Conservation (phyloP, 1,140 invertebrate genomes). For the Cydia splendana region DNA sequence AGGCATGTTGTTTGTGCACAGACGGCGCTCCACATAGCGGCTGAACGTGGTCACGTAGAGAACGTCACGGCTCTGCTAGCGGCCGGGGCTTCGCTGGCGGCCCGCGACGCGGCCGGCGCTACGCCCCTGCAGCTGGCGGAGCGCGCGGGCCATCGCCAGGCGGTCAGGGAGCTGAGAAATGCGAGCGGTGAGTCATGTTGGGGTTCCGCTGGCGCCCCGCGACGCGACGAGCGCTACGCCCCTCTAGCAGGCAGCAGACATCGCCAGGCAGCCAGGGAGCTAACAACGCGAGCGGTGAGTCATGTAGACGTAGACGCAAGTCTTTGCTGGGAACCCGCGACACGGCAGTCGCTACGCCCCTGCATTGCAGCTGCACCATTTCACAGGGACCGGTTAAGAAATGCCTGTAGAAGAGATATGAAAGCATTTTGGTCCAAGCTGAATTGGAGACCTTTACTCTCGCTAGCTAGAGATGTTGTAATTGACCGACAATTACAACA, state of each 20-base stretch:
- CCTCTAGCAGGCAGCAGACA: not conserved
- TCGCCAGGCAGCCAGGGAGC: not conserved
- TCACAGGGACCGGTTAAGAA: too few relatives aligned
- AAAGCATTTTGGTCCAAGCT: too few relatives aligned
- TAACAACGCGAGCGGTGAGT: not conserved
- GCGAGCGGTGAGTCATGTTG: conserved; percentile 82
- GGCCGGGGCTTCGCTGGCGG: conserved; percentile 84
- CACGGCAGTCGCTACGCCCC: too few relatives aligned
- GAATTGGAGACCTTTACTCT: too few relatives aligned
- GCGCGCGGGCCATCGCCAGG: conserved; percentile 84
- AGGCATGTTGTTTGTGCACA: conserved; percentile 65
- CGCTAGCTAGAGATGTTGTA: too few relatives aligned
- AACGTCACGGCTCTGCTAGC: conserved; percentile 86
- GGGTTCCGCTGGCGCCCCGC: not conserved
- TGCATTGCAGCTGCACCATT: too few relatives aligned
- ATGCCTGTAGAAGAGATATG: too few relatives aligned
- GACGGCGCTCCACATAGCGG: conserved; percentile 90
- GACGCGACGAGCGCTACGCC: not conserved
- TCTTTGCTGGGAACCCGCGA: not conserved
- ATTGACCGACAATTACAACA: too few relatives aligned
- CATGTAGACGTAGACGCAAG: too few relatives aligned
- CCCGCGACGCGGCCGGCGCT: conserved; percentile 84
- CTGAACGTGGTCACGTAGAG: conserved; percentile 88
- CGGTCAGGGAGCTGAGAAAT: conserved; percentile 84
- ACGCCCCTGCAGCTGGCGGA: conserved; percentile 89